These are phyloP conservation scores for Oenanthe oenanthe DNA, from an alignment of 2,113 vertebrate species.

Conservation along the genomic window DNA sequence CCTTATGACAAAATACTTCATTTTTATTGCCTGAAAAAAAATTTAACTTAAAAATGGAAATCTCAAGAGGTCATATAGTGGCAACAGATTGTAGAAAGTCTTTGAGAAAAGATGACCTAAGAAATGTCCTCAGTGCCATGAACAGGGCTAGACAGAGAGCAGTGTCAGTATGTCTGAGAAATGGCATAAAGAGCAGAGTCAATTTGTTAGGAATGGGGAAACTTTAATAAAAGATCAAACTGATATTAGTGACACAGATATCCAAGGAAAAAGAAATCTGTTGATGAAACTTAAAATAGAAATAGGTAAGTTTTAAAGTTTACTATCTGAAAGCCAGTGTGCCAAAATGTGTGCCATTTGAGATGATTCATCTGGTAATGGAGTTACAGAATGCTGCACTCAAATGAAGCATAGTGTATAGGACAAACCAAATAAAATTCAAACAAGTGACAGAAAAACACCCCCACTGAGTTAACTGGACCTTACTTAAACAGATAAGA, in stretches of 20 bases:
- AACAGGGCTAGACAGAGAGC: background rate
- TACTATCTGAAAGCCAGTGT: background rate
- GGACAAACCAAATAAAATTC: background rate
- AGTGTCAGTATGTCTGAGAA: background rate
- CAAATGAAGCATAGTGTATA: background rate
- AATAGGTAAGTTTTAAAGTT: background rate
- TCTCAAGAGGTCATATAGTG: background rate
- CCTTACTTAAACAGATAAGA: background rate
- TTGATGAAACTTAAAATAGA: background rate
- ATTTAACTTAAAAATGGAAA: background rate
- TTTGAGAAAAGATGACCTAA: background rate
- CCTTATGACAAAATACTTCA: background rate
- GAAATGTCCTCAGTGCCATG: background rate
- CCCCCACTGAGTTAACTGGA: background rate
- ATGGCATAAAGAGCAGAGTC: background rate
- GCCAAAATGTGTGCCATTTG: background rate
- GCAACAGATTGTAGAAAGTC: background rate
- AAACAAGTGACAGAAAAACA: background rate
- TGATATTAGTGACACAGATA: rapidly evolving
- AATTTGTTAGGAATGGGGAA: background rate
- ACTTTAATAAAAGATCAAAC: background rate
- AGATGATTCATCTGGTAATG: background rate
- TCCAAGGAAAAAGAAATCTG: background rate
- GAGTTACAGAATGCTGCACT: background rate
- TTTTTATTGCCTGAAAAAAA: background rate